Percentiles rank a stretch among this genome's conserved stretches.
phyloP scores from a whole-genome alignment of 1,140 invertebrate genomes.

The Brachionus asplanchnoidis region DNA sequence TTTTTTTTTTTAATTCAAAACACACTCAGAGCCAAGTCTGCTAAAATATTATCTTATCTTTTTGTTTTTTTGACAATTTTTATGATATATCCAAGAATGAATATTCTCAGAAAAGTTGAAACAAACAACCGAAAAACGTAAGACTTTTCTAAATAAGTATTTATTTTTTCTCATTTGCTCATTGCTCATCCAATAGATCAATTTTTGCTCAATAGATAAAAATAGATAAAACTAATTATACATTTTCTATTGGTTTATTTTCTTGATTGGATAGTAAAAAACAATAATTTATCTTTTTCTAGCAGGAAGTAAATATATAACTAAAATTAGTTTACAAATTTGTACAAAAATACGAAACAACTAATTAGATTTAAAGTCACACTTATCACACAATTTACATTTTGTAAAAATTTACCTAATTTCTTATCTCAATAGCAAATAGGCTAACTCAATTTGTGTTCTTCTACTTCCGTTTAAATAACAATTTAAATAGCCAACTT shows the following conservation, averaged over 20 bases:
- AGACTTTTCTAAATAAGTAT: neutral
- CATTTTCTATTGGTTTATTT: neutral
- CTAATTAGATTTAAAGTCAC: conserved; percentile 9
- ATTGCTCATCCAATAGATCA: conserved; percentile 6
- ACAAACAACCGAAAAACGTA: neutral
- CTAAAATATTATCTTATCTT: neutral
- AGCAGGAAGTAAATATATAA: neutral
- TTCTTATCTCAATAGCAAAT: conserved; percentile 14
- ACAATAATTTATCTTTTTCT: neutral
- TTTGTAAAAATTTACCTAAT: neutral
- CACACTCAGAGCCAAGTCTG: neutral
- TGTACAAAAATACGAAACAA: neutral
- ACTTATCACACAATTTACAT: neutral
- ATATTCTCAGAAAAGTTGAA: neutral
- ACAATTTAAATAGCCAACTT: neutral
- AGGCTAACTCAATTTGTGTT: neutral
- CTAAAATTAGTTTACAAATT: conserved; percentile 20
- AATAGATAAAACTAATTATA: neutral
- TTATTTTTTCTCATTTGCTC: neutral
- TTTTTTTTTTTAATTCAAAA: neutral
- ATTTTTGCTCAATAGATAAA: neutral
- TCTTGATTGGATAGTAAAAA: neutral
- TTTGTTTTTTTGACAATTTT: neutral
- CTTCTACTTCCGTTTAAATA: neutral
- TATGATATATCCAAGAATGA: neutral